Conservation (phyloP, 2,888 invertebrate genomes). For the Ormyrus rosae region DNA sequence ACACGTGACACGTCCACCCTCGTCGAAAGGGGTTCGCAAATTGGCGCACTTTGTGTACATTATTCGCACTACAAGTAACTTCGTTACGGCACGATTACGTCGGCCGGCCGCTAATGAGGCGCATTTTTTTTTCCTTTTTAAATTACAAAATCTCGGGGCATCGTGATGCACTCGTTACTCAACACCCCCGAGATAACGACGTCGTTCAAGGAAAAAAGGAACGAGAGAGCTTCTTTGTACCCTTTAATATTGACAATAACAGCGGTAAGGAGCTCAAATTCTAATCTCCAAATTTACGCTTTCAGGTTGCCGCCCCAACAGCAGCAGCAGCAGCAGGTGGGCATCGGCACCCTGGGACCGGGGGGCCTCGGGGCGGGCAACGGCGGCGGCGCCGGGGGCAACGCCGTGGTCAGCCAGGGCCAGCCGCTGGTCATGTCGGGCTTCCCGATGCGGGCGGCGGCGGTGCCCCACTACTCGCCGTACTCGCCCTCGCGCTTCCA, state of each 20-base stretch:
- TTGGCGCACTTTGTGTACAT: constrained; percentile 45
- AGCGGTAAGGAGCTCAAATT: too few relatives aligned
- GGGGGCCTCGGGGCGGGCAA: constrained; percentile 75
- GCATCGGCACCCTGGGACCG: constrained; percentile 76
- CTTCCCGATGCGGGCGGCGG: constrained; percentile 85
- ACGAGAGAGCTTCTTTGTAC: neutral
- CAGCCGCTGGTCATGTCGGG: constrained; percentile 90
- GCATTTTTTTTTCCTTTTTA: constrained; percentile 30
- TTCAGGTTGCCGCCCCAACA: constrained; percentile 78
- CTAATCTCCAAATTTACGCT: constrained; percentile 54
- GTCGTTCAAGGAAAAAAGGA: neutral
- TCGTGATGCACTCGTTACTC: constrained; percentile 14
- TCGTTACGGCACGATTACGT: constrained; percentile 36
- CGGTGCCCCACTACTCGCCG: constrained; percentile 89
- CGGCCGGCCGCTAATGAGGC: constrained; percentile 42
- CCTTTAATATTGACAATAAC: too few relatives aligned
- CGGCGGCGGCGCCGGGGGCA: constrained; percentile 74
- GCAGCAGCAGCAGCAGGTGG: constrained; percentile 72
- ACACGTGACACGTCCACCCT: neutral
- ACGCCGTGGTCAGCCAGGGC: constrained; percentile 81
- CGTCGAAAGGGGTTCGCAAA: constrained; percentile 32
- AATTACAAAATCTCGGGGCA: constrained; percentile 24
- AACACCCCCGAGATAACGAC: neutral
- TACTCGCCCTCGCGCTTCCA: constrained; percentile 95
- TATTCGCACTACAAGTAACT: constrained; percentile 36